These are phyloP conservation scores for Mycteria americana DNA, from an alignment of 2,797 vertebrate genomes.

Conservation along the genomic window DNA sequence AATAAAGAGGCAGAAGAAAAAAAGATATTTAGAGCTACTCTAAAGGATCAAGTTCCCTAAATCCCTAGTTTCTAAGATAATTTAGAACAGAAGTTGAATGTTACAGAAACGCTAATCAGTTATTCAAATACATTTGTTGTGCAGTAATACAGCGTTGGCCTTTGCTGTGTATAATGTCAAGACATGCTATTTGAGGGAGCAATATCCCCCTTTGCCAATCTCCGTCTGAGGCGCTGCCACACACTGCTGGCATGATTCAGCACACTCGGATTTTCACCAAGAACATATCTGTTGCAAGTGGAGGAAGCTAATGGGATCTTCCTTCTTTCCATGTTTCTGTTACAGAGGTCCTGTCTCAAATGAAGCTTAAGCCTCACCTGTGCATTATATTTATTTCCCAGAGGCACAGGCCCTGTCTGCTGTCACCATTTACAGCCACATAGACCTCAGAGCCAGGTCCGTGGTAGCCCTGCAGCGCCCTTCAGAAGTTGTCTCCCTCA, in stretches of 20 bases:
- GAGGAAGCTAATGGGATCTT: background rate
- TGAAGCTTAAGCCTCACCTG: background rate
- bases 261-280: background rate
- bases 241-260: background rate
- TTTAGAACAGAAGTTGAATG: conserved; percentile 29
- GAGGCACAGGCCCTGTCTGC: background rate
- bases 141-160: conserved; percentile 38
- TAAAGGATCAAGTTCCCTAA: background rate
- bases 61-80: conserved; percentile 20
- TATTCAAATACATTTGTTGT: conserved; percentile 69
- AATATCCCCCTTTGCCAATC: background rate
- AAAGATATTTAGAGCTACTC: background rate
- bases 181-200: background rate
- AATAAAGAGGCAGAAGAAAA: background rate
- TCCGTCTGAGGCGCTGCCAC: background rate
- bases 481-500: background rate
- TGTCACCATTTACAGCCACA: background rate
- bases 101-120: conserved; percentile 65
- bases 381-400: background rate
- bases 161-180: conserved; percentile 58
- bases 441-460: background rate
- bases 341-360: background rate
- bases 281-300: background rate
- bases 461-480: background rate
- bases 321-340: background rate